These are phyloP conservation scores for Gallinago paraguaiae DNA, from an alignment of 2,113 vertebrate species.

Conservation along the genomic window DNA sequence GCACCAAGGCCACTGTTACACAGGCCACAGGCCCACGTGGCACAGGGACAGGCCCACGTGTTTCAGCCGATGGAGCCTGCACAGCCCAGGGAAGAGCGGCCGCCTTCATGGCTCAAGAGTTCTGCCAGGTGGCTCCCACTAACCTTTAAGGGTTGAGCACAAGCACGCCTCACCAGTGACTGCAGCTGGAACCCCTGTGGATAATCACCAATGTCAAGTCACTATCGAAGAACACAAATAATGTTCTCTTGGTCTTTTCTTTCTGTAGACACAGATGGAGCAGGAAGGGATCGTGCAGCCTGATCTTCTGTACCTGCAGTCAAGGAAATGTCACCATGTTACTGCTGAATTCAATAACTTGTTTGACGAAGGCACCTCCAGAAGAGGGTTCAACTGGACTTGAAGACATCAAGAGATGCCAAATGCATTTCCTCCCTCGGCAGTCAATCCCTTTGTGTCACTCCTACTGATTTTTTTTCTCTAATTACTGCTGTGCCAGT, in stretches of 20 bases:
- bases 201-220: fast-evolving
- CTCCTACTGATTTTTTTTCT: neutral
- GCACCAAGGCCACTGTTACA: neutral
- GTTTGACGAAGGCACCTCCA: neutral
- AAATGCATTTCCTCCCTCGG: neutral
- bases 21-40: neutral
- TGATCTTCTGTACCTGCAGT: neutral
- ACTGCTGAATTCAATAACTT: neutral
- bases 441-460: neutral
- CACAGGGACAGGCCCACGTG: neutral
- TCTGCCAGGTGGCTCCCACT: neutral
- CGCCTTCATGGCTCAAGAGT: neutral
- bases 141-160: neutral
- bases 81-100: fast-evolving
- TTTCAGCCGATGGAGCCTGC: neutral
- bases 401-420: neutral
- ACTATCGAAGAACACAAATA: neutral
- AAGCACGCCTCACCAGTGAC: neutral
- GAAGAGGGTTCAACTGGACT: neutral
- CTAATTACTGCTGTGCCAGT: neutral
- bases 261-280: neutral
- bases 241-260: neutral
- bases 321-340: neutral
- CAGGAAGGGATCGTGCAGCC: neutral
- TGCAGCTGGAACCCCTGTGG: neutral